Evolutionary conservation across 2,888 invertebrate species (phyloP), one percentile per base, ranked within the genome.

Genomic region (Leptarthrus brevirostris): DNA sequence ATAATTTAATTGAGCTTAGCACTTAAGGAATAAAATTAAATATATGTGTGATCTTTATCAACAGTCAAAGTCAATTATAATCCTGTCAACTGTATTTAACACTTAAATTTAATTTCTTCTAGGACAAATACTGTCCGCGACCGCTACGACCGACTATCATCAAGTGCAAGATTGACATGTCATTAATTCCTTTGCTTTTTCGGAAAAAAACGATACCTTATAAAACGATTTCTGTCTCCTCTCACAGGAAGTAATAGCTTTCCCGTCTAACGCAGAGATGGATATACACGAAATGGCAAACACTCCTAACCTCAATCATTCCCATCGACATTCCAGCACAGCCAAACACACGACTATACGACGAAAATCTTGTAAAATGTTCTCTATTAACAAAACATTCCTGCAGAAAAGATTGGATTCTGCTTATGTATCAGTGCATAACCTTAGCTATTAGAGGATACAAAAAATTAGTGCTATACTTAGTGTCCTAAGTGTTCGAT

Each of bases 231-330:
- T n/a, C n/a, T n/a, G n/a, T 64, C 44, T 64, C 14, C 24, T 12
- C 22, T 8, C 34, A 24, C 8, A 40, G 40, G 44, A 64, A 64
- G 47, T 24, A 64, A 64, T 64, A 44, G 64, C 16, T 44, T 64
- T 64, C 14, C 47, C 40, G 44, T 64, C 47, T 40, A 36, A 24
- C 44, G 24, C 26, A 44, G 44, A 47, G 64, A 64, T 64, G 44
- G 64, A 64, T 64, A 64, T 49, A 69, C 69, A 52, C 30, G 30
- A 20, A 52, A 30, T 52, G 49, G 69, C 30, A 69, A 52, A 69
- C 52, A 52, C 49, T 10, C 52, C 52, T 69, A 69, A 22, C 49
- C 69, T 52, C 49, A 69, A 30, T 69, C 30, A 49, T 69, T 20
- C 52, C 52, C 52, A 69, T 52, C 24, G 69, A 52, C 26, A 49